Conservation (phyloP, 2,888 invertebrate species). For the Tetrapedia diversipes region DNA sequence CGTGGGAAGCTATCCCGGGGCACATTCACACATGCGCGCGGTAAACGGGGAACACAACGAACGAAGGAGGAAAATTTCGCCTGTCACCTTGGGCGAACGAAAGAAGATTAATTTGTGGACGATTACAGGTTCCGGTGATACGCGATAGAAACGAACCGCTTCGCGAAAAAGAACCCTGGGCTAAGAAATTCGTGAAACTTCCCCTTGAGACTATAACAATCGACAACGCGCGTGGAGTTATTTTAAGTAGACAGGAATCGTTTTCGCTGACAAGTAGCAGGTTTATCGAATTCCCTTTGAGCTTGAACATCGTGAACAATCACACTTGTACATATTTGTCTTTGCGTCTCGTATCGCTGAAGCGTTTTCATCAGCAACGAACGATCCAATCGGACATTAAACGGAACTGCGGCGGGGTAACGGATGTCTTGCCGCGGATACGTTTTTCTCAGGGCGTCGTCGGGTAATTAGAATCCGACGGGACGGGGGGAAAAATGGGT, state of each 20-base stretch:
- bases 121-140: constrained; percentile 8
- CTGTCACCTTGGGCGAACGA: not conserved
- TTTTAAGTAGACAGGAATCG: constrained; percentile 8
- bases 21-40: constrained; percentile 70
- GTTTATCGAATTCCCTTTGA: not conserved
- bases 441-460: constrained; percentile 17
- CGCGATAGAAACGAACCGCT: too few species aligned
- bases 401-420: not conserved
- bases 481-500: not conserved
- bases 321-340: too few species aligned
- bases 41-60: not conserved
- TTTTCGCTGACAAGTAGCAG: not conserved
- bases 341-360: not conserved
- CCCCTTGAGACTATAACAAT: not conserved
- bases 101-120: not conserved
- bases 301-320: not conserved
- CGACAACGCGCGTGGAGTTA: too few species aligned
- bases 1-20: constrained; percentile 75
- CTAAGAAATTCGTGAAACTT: not conserved
- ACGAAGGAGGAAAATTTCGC: constrained; percentile 14
- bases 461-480: constrained; percentile 40
- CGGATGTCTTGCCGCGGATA: constrained; percentile 15
- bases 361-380: constrained; percentile 8
- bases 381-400: constrained; percentile 26
- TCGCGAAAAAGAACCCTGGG: too few species aligned